Evolutionary conservation across 1,140 invertebrate genomes (phyloP), one percentile per base, ranked within the genome.

Genomic region (Augochlora pura): DNA sequence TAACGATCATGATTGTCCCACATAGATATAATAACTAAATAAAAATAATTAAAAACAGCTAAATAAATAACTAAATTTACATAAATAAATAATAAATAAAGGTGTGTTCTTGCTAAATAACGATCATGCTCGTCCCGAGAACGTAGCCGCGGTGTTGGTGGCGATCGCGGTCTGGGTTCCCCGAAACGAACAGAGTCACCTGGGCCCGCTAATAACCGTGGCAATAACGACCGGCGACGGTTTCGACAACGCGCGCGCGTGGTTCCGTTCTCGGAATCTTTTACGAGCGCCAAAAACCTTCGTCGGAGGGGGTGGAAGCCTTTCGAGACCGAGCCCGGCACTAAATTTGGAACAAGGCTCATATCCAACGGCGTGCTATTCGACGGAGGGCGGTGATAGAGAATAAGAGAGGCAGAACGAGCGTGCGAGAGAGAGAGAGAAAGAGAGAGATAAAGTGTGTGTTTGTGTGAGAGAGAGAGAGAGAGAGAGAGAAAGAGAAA

Each of bases 341-440:
- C 82, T 87, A 87, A 87, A 87, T 87, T 86, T 84, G 85, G 75
- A 87, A 79, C 86, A 63, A 81, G 81, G 63, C 70, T 83, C 75
- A 70, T 65, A 80, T 74, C 67, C 66, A 82, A 69, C 38, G 49
- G 21, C 60, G 73, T 25, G 46, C 63, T 42, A 14, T 49, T 38
- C 63, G 64, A 59, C 63, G 54, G 59, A 68, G 65, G 46, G 64
- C 57, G 25, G 32, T 3, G 46, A 39, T 38, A 54, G 73, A 72
- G 78, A 21, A 39, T 21, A 54, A 54, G 49, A 54, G 21, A 54
- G 16, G 5, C 14, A 21, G 49, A 52, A 18, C 5, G 14, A 18
- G 49, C 14, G 49, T 52, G 49, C 18, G 52, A 21, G 52, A 54
- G 18, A n/a, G 18, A 54, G 52, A 54, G 18, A 54, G 21, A 54